Percentiles rank a stretch among this genome's conserved stretches.
These are phyloP conservation scores for Pseudococcus jackbeardsleyi DNA, from an alignment of 2,888 invertebrate species.

Conservation along the genomic window DNA sequence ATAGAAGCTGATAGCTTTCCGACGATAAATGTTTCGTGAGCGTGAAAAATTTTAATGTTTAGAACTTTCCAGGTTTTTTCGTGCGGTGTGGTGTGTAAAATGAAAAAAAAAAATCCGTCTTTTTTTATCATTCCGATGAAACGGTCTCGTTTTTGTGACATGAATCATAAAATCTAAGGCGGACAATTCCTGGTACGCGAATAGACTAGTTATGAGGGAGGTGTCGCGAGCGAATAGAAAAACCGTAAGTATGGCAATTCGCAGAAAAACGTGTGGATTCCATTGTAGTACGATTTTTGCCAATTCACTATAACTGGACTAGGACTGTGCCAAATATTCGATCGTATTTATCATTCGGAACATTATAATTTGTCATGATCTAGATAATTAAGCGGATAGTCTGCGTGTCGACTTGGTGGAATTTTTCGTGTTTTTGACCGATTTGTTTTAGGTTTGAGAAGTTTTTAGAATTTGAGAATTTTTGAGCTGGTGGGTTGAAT, in stretches of 20 bases:
- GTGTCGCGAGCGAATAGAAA: background rate
- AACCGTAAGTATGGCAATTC: background rate
- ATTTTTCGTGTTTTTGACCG: too few relatives aligned
- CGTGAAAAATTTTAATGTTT: background rate
- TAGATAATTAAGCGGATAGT: background rate
- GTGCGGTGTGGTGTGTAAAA: background rate
- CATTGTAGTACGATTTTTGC: background rate
- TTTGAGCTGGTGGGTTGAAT: too few relatives aligned
- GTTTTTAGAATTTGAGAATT: too few relatives aligned
- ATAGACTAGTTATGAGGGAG: background rate
- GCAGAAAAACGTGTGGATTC: background rate
- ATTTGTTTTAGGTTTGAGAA: too few relatives aligned
- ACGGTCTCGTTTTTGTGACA: background rate
- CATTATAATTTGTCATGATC: background rate
- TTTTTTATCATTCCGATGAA: too few relatives aligned
- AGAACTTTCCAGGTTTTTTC: background rate
- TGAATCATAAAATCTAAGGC: background rate
- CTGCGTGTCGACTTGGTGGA: too few relatives aligned
- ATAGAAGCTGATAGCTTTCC: slow-evolving; percentile 2
- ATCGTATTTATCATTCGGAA: background rate
- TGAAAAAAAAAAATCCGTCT: background rate
- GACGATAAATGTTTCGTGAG: slow-evolving; percentile 17
- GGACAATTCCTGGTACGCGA: background rate
- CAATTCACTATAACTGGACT: background rate
- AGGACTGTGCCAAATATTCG: background rate